Base-by-base conservation (phyloP, 2,113 vertebrate genomes). In the Sprattus sprattus region DNA sequence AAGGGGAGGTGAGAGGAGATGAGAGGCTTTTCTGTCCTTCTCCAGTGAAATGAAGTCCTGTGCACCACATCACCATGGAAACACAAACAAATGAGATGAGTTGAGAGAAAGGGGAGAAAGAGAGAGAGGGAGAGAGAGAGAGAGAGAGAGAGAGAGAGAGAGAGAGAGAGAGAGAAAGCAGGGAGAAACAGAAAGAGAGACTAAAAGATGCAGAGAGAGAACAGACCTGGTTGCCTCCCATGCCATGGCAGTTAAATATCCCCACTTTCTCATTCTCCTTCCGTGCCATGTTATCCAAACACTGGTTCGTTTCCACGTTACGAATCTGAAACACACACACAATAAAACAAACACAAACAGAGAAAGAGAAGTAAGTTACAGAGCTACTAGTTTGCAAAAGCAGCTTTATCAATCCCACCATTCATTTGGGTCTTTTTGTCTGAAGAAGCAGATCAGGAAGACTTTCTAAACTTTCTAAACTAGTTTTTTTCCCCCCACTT, bases 191-290 rank as follows among this genome's bases (percentile, higher is more conserved):
- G 10, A 16, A 6, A 78, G 57, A 84, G 52, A 67, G 20, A 15
- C 18, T 22, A 20, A 64, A 20, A n/a, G 32, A 20, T 11, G 4
- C 15, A 75, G 44, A 32, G 25, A 9, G 45, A 6, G 15, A 67
- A 47, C 87, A 81, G 89, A 99, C 98, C 97, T 99, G 98, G 95
- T 99, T 99, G 89, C 98, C 98, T 91, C 98, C 98, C 98, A 99
- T 99, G 92, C 98, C 98, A n/a, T 99, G 98, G 90, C 98, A 99
- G 93, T 99, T 99, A 91, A 99, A 99, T 91, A 99, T 99, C 90
- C 98, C 98, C 87, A 99, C 98, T 95, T 99, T 99, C 92, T 99
- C 98, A 25, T 99, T 99, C 92, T 99, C 98, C 91, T 99, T 99
- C 89, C 98, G 97, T 88, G 98, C 98, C 98, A 99, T 99, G 92